A percentile compares a stretch with the other conserved stretches of the same genome.
These are phyloP conservation scores for Drosophila lutescens DNA, from an alignment of 2,888 invertebrate genomes.

Conservation along the genomic window DNA sequence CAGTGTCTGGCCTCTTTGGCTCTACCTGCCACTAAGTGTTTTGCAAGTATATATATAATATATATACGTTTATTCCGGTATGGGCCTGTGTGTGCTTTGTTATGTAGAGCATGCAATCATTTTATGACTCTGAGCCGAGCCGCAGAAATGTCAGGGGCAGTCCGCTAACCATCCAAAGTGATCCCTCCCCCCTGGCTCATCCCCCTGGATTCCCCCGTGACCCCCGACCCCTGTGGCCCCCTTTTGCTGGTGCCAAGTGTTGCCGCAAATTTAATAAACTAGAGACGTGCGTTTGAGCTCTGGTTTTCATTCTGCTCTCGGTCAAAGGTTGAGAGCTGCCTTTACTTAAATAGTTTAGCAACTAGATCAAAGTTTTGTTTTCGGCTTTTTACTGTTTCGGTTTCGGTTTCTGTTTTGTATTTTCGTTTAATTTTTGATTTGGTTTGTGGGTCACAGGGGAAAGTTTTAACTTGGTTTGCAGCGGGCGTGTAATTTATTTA, in stretches of 20 bases:
- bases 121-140: conserved; percentile 69
- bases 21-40: conserved; percentile 78
- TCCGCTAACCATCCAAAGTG: conserved; percentile 52
- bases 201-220: conserved; percentile 3
- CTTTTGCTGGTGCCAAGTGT: conserved; percentile 62
- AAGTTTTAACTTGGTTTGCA: conserved; percentile 47
- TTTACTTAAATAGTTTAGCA: conserved; percentile 66
- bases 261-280: conserved; percentile 78
- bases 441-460: conserved; percentile 60
- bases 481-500: conserved; percentile 39
- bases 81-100: conserved; percentile 45
- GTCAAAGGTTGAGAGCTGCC: conserved; percentile 37
- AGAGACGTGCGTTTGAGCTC: conserved; percentile 78
- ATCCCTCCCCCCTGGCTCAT: conserved; percentile 17
- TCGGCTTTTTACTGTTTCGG: conserved; percentile 38
- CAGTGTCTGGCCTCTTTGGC: conserved; percentile 33
- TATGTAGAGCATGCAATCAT: conserved; percentile 76
- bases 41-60: conserved; percentile 52
- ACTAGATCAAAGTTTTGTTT: conserved; percentile 71
- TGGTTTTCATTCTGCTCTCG: conserved; percentile 53
- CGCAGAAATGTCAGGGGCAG: conserved; percentile 74
- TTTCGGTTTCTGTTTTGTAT: conserved; percentile 40
- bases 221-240: neutral
- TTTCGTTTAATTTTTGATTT: conserved; percentile 57
- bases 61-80: conserved; percentile 18